Evolutionary conservation across 2,797 vertebrate species (phyloP).

Genomic region (Pangasius macronema): DNA sequence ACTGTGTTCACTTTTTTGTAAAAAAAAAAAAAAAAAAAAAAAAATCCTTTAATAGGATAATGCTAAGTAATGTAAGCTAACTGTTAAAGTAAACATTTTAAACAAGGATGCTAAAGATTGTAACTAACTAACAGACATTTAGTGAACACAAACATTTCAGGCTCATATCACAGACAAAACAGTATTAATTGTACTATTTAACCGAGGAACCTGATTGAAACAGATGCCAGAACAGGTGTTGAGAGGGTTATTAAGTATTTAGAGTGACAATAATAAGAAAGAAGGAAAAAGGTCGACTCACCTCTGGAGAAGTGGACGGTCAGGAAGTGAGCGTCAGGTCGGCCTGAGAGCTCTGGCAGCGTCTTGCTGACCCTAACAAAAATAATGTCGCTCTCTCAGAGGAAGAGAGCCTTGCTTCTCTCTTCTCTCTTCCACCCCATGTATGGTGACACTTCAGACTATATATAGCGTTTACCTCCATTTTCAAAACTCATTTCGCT

Average conservation of each 20-base stretch:
- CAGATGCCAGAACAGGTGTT: neutral
- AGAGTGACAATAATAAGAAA: conserved; percentile 35
- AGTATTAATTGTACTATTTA: neutral
- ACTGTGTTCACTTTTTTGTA: neutral
- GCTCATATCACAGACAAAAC: neutral
- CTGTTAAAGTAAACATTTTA: neutral
- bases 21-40: too few relatives aligned
- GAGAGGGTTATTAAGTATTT: neutral
- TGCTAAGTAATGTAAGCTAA: neutral
- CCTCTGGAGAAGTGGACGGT: conserved; percentile 75
- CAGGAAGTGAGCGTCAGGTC: conserved; percentile 67
- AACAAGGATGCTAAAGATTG: neutral
- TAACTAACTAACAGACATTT: neutral
- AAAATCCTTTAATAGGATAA: neutral
- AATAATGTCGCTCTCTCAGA: conserved; percentile 80
- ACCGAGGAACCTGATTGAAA: neutral
- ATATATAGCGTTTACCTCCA: conserved; percentile 89
- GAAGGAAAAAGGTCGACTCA: conserved; percentile 74
- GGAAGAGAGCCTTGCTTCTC: conserved; percentile 72
- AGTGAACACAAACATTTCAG: neutral
- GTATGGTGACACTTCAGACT: conserved; percentile 87
- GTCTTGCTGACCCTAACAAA: conserved; percentile 83
- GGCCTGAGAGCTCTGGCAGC: conserved; percentile 76
- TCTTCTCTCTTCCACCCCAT: conserved; percentile 82
- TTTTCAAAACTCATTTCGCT: conserved; percentile 69